Evolutionary conservation across 2,113 vertebrate species (phyloP).

Genomic region (Pteropus alecto): DNA sequence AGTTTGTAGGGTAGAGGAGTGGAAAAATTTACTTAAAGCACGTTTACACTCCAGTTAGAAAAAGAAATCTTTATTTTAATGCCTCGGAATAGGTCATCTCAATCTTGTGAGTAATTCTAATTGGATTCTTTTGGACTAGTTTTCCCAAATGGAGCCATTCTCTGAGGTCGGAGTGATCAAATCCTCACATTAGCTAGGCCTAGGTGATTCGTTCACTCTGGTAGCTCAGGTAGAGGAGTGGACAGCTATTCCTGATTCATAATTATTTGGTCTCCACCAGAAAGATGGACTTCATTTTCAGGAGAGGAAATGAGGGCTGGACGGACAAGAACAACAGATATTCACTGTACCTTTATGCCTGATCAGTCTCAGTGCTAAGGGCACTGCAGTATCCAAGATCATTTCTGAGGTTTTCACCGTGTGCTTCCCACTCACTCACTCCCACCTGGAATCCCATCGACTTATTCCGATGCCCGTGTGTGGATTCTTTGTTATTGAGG

Average conservation of each 20-base stretch:
- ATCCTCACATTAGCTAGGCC: not conserved
- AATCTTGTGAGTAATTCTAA: not conserved
- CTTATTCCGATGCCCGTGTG: not conserved
- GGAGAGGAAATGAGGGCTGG: not conserved
- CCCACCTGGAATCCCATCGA: not conserved
- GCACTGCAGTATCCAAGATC: rapidly evolving
- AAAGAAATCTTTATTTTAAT: not conserved
- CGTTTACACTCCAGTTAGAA: not conserved
- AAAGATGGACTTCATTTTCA: not conserved
- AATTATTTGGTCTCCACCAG: not conserved
- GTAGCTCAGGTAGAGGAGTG: not conserved
- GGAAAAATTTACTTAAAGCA: not conserved
- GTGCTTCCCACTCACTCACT: not conserved
- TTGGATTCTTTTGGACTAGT: not conserved
- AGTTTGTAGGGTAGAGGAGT: too few species aligned
- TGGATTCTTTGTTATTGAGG: not conserved
- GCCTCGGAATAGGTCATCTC: not conserved
- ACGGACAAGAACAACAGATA: not conserved
- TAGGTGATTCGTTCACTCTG: not conserved
- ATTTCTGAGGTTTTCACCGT: not conserved
- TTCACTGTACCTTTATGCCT: not conserved
- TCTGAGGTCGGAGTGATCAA: not conserved
- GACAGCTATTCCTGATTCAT: not conserved
- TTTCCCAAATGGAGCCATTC: not conserved
- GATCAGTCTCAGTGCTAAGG: not conserved